Conservation (phyloP, 2,113 vertebrate species). For the Murina feae region DNA sequence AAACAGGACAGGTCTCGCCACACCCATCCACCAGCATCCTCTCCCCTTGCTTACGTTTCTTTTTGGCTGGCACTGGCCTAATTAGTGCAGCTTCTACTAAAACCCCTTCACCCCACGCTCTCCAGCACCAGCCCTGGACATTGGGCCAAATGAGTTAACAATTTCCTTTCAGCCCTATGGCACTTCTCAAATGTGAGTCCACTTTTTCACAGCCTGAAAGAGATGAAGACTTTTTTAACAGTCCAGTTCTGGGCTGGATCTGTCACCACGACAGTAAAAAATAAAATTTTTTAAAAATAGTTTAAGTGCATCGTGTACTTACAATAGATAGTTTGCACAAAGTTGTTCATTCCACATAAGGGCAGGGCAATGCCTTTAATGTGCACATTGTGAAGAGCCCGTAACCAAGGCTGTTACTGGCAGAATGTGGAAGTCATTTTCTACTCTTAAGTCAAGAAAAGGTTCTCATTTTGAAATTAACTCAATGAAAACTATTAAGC, state of each 20-base stretch:
- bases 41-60: background rate
- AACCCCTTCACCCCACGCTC: background rate
- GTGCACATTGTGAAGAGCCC: conserved; percentile 75
- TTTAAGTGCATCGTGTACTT: conserved; percentile 78
- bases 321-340: conserved; percentile 83
- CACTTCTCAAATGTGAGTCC: conserved; percentile 70
- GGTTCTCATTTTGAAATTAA: conserved; percentile 83
- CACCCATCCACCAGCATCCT: fast-evolving
- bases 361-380: conserved; percentile 76
- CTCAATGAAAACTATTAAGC: conserved; percentile 83
- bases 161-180: conserved; percentile 78
- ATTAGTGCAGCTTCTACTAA: background rate
- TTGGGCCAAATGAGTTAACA: conserved; percentile 71
- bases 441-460: conserved; percentile 83
- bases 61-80: background rate
- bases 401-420: conserved; percentile 73
- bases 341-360: conserved; percentile 81
- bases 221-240: conserved; percentile 72
- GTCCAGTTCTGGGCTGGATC: conserved; percentile 82
- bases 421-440: conserved; percentile 82
- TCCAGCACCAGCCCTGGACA: background rate
- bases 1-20: background rate
- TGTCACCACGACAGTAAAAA: conserved; percentile 84
- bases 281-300: conserved; percentile 73
- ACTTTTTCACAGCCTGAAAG: conserved; percentile 71